Percentiles rank a stretch among this genome's conserved stretches.
Conservation (phyloP, 2,888 invertebrate species). For the Noctua pronuba region DNA sequence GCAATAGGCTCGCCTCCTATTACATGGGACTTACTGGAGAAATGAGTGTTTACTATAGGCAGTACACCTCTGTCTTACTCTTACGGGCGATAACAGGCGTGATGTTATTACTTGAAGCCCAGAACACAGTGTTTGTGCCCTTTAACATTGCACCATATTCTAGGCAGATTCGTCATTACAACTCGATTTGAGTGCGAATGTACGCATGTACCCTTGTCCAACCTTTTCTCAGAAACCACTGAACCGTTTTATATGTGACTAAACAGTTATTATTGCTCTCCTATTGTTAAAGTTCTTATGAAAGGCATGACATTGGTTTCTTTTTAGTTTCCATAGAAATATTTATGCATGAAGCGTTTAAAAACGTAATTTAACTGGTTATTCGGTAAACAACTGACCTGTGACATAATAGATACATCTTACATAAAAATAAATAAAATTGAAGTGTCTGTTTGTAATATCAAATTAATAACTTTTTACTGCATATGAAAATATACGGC, state of each 20-base stretch:
- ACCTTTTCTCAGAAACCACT: conserved; percentile 43
- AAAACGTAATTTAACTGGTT: not conserved
- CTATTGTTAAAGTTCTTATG: conserved; percentile 33
- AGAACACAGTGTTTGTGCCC: not conserved
- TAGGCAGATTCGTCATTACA: not conserved
- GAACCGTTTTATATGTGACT: conserved; percentile 31
- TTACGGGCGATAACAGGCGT: not conserved
- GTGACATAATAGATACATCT: no score
- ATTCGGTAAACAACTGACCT: not conserved
- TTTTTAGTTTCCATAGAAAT: conserved; percentile 13
- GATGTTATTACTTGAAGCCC: not conserved
- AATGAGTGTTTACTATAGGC: not conserved
- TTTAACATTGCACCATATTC: conserved; percentile 2
- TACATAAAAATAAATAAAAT: no score
- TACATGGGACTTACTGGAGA: not conserved
- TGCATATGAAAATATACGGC: no score
- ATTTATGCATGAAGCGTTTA: not conserved
- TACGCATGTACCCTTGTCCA: not conserved
- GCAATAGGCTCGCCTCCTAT: not conserved
- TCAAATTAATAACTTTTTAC: no score
- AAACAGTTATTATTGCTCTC: conserved; percentile 23
- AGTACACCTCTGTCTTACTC: not conserved
- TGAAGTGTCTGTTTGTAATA: no score
- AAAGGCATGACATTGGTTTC: conserved; percentile 42
- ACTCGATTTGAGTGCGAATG: not conserved